Percentiles rank a stretch among this genome's conserved stretches.
phyloP scores from a whole-genome alignment of 23 tunicate genomes.

The Ciona savignyi region DNA sequence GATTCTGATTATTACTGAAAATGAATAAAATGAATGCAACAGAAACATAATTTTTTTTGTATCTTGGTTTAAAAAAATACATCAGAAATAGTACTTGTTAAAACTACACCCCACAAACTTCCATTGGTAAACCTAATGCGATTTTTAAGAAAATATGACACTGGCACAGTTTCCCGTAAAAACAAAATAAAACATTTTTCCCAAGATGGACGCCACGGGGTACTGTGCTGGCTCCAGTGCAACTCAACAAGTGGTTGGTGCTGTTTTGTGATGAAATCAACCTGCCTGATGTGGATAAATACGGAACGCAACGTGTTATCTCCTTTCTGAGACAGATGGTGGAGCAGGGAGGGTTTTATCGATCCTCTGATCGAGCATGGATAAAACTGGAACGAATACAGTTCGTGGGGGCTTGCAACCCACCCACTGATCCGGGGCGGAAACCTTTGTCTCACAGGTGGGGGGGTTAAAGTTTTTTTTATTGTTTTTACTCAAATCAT shows the following conservation, averaged over 20 bases:
- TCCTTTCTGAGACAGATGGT: conserved; percentile 94
- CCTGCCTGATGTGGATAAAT: conserved; percentile 88
- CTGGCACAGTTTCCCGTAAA: too few species aligned
- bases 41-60: background rate
- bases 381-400: conserved; percentile 85
- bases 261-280: conserved; percentile 98
- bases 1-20: too few species aligned
- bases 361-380: conserved; percentile 86
- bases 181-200: too few species aligned
- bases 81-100: too few species aligned
- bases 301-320: conserved; percentile 98
- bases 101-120: too few species aligned
- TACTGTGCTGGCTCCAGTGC: conserved; percentile 88
- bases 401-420: conserved; percentile 98
- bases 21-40: too few species aligned
- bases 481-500: too few species aligned
- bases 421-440: conserved; percentile 98
- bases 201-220: conserved; percentile 92
- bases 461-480: too few species aligned
- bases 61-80: background rate
- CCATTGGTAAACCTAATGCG: too few species aligned
- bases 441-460: conserved; percentile 87
- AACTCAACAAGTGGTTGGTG: conserved; percentile 97
- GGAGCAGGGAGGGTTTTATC: conserved; percentile 94
- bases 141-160: too few species aligned